Conservation (phyloP, 1,140 invertebrate genomes). For the Phthorimaea operculella region DNA sequence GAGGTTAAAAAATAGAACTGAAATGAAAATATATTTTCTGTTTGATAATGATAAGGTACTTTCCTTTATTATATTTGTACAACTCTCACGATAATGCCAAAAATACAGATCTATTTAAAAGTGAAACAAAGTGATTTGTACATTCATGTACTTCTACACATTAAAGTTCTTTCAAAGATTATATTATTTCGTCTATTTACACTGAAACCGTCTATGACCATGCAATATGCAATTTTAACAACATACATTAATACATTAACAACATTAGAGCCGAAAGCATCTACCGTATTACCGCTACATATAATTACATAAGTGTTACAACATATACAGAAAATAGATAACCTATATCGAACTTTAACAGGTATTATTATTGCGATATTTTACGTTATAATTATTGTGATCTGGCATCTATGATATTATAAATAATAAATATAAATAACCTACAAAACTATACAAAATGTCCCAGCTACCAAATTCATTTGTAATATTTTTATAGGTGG, state of each 20-base stretch:
- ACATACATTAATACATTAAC: constrained; percentile 36
- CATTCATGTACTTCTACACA: constrained; percentile 11
- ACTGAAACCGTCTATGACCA: constrained; percentile 47
- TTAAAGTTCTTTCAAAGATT: background rate
- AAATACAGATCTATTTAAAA: constrained; percentile 36
- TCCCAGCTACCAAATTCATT: background rate
- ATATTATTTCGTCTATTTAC: constrained; percentile 34
- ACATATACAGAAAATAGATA: constrained; percentile 44
- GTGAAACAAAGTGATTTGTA: constrained; percentile 32
- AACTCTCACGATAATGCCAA: constrained; percentile 32
- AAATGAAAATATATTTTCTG: too few relatives aligned
- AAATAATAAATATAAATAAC: background rate
- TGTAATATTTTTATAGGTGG: background rate
- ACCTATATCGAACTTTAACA: constrained; percentile 15
- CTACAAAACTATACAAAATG: background rate
- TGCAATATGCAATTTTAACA: constrained; percentile 36
- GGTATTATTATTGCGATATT: constrained; percentile 25
- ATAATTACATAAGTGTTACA: constrained; percentile 35
- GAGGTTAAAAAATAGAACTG: too few relatives aligned
- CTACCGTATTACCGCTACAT: constrained; percentile 26
- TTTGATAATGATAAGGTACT: background rate
- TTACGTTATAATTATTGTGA: constrained; percentile 27
- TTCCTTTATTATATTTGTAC: constrained; percentile 31
- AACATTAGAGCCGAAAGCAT: constrained; percentile 41
- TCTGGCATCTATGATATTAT: constrained; percentile 22